Percentiles rank a stretch among this genome's conserved stretches.
These are phyloP conservation scores for Sebastes trivittatus DNA, from an alignment of 2,797 vertebrate species.

Conservation along the genomic window DNA sequence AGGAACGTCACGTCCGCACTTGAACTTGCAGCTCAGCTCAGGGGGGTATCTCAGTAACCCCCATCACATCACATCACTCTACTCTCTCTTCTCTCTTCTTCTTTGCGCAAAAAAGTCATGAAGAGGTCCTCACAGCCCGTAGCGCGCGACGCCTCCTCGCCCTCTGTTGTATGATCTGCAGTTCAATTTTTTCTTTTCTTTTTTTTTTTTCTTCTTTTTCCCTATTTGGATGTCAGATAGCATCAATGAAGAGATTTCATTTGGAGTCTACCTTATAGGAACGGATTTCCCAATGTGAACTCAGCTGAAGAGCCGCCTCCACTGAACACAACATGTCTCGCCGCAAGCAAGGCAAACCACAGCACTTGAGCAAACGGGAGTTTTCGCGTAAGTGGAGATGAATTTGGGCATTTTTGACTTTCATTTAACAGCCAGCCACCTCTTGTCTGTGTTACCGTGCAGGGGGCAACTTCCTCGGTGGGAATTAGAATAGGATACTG, in stretches of 20 bases:
- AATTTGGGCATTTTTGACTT: conserved; percentile 48
- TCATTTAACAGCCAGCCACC: conserved; percentile 17
- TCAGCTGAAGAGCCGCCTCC: conserved; percentile 85
- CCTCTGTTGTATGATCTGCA: conserved; percentile 91
- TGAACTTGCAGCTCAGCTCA: conserved; percentile 99
- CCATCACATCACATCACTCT: conserved; percentile 58
- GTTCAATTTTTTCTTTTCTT: conserved; percentile 65
- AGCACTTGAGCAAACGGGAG: conserved; percentile 99
- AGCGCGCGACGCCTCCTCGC: conserved; percentile 89
- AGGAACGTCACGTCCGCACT: conserved; percentile 99
- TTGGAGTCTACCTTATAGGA: conserved; percentile 91
- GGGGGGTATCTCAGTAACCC: conserved; percentile 91
- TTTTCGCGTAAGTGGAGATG: conserved; percentile 96
- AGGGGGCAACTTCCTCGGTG: conserved; percentile 39
- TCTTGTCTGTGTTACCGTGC: not conserved
- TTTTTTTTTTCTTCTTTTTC: not conserved
- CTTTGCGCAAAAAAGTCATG: conserved; percentile 87
- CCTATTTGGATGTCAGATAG: conserved; percentile 90
- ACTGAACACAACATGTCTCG: conserved; percentile 94
- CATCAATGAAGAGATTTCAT: conserved; percentile 96
- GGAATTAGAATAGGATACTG: conserved; percentile 28
- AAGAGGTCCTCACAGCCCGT: conserved; percentile 92
- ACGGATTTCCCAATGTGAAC: conserved; percentile 98
- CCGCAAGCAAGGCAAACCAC: conserved; percentile 99
- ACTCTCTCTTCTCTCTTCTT: conserved; percentile 29